Percentiles rank a stretch among this genome's conserved stretches.
phyloP scores from a whole-genome alignment of 2,797 vertebrate genomes.

The Pseudomugil tenellus region DNA sequence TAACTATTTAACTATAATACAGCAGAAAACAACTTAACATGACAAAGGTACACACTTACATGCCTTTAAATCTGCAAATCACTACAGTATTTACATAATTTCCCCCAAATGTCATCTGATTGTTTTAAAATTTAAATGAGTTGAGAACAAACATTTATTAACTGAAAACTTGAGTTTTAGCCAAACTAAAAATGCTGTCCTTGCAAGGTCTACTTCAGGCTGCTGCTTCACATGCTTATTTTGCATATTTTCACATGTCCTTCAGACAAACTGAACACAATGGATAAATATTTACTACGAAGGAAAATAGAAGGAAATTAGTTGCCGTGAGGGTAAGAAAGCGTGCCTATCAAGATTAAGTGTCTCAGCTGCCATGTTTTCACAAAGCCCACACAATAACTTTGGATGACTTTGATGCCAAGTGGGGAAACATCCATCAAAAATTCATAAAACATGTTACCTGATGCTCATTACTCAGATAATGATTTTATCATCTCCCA shows the following conservation, averaged over 20 bases:
- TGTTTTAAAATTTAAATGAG: not conserved
- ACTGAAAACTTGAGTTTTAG: not conserved
- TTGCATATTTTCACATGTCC: not conserved
- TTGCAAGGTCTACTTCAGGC: not conserved
- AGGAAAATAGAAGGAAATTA: slow-evolving; percentile 23
- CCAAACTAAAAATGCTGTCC: not conserved
- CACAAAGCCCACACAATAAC: slow-evolving; percentile 42
- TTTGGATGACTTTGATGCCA: slow-evolving; percentile 35
- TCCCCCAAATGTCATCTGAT: not conserved
- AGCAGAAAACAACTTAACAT: not conserved
- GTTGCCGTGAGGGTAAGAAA: slow-evolving; percentile 19
- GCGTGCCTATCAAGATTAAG: not conserved
- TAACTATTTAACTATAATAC: not conserved
- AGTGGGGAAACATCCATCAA: slow-evolving; percentile 64
- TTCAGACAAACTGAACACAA: not conserved
- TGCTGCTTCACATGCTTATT: not conserved
- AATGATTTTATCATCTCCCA: slow-evolving; percentile 67
- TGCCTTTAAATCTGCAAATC: not conserved
- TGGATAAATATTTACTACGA: slow-evolving; percentile 16
- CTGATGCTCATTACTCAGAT: slow-evolving; percentile 65
- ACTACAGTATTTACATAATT: not conserved
- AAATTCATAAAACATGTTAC: slow-evolving; percentile 71
- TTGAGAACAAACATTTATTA: not conserved
- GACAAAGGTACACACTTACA: not conserved
- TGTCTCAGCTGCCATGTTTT: slow-evolving; percentile 19